Evolutionary conservation across 2,888 invertebrate species (phyloP).

Genomic region (Hemithea aestivaria): DNA sequence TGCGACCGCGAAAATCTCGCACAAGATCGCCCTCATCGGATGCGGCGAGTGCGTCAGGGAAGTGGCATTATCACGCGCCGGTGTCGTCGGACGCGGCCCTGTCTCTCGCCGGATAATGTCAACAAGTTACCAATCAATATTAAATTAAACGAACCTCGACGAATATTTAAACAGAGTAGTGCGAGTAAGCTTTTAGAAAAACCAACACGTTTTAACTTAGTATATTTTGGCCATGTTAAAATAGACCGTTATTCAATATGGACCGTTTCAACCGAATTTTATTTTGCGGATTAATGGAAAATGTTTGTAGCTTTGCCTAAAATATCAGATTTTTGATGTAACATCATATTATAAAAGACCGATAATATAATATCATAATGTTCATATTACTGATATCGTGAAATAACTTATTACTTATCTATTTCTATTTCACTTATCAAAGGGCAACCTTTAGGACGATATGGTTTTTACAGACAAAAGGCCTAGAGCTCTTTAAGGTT

Average conservation of each 20-base stretch:
- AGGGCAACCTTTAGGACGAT: too few relatives aligned
- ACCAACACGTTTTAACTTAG: conserved; percentile 15
- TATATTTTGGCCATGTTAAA: conserved; percentile 3
- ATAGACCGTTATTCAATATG: neutral
- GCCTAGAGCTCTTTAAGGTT: too few relatives aligned
- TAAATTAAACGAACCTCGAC: conserved; percentile 28
- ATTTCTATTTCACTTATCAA: too few relatives aligned
- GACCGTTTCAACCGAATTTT: too few relatives aligned
- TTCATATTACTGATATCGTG: too few relatives aligned
- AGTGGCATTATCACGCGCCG: conserved; percentile 54
- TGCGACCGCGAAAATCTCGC: conserved; percentile 70
- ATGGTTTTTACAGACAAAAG: too few relatives aligned
- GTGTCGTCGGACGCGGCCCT: conserved; percentile 44
- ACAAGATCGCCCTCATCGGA: conserved; percentile 46
- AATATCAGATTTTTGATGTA: too few relatives aligned
- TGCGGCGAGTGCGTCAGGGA: conserved; percentile 59
- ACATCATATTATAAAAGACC: too few relatives aligned
- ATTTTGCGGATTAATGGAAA: too few relatives aligned
- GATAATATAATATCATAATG: too few relatives aligned
- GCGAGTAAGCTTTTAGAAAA: conserved; percentile 20
- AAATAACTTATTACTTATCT: too few relatives aligned
- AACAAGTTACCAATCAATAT: conserved; percentile 39
- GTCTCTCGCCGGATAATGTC: conserved; percentile 54
- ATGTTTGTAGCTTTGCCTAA: too few relatives aligned
- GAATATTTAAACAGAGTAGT: conserved; percentile 28